Conservation (phyloP, 2,797 vertebrate species). For the Phataginus tricuspis region DNA sequence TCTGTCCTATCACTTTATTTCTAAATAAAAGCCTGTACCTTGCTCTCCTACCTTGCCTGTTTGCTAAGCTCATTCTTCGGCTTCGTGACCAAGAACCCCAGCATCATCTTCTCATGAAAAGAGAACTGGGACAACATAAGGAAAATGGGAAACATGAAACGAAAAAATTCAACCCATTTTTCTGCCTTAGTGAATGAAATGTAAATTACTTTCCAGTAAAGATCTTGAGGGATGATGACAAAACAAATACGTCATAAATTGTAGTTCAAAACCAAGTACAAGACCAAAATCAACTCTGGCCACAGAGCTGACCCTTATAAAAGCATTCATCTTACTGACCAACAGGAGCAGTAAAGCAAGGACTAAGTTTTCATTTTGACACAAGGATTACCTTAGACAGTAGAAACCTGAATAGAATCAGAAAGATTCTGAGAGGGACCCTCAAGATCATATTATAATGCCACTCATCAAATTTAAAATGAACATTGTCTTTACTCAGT, state of each 20-base stretch:
- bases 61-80: too few species aligned
- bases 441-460: background rate
- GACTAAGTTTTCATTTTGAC: background rate
- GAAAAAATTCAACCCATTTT: conserved; percentile 15
- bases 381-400: background rate
- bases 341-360: background rate
- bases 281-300: conserved; percentile 6
- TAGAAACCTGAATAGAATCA: conserved; percentile 11
- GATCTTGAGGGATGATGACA: background rate
- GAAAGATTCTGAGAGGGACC: background rate
- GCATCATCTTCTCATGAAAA: conserved; percentile 20
- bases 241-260: conserved; percentile 30
- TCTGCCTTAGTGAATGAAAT: background rate
- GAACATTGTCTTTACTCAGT: background rate
- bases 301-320: background rate
- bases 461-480: background rate
- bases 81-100: too few species aligned
- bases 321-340: background rate
- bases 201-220: background rate
- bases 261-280: background rate
- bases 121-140: background rate
- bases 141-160: background rate
- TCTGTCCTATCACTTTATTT: too few species aligned
- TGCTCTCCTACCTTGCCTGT: too few species aligned
- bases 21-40: too few species aligned